A percentile compares a stretch with the other conserved stretches of the same genome.
Evolutionary conservation across 2,113 vertebrate species (phyloP).

Genomic region (Mesitornis unicolor): DNA sequence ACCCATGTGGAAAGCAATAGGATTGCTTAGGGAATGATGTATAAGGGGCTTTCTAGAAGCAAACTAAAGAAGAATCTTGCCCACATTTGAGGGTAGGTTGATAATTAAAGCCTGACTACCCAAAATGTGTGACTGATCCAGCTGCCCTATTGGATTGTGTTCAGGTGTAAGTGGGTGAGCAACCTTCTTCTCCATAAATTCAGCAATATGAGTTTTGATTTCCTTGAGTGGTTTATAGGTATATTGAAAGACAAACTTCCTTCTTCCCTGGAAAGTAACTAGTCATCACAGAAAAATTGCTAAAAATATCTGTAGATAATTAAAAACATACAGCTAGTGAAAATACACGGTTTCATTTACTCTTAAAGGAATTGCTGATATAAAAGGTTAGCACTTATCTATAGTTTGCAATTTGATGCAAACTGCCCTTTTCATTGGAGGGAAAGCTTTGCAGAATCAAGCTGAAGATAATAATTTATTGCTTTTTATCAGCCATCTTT

Average conservation of each 20-base stretch:
- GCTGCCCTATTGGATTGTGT: neutral
- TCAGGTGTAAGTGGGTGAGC: neutral
- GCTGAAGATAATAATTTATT: conserved; percentile 47
- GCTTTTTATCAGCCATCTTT: conserved; percentile 56
- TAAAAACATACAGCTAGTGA: neutral
- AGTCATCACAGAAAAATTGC: neutral
- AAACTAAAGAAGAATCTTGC: neutral
- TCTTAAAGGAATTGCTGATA: neutral
- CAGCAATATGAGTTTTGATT: neutral
- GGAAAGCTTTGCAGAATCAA: neutral
- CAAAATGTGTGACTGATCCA: neutral
- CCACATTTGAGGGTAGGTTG: neutral
- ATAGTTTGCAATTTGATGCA: neutral
- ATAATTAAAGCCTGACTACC: neutral
- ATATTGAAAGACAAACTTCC: neutral
- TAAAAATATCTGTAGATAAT: neutral
- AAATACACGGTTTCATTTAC: neutral
- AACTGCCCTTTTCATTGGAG: neutral
- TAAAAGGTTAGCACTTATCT: neutral
- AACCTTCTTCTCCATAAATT: neutral
- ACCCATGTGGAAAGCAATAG: neutral
- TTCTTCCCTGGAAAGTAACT: neutral
- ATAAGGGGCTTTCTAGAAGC: neutral
- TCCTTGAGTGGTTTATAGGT: neutral
- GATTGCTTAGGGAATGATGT: neutral